Conservation (phyloP, 2,888 invertebrate genomes). For the Galerucella nymphaeae region DNA sequence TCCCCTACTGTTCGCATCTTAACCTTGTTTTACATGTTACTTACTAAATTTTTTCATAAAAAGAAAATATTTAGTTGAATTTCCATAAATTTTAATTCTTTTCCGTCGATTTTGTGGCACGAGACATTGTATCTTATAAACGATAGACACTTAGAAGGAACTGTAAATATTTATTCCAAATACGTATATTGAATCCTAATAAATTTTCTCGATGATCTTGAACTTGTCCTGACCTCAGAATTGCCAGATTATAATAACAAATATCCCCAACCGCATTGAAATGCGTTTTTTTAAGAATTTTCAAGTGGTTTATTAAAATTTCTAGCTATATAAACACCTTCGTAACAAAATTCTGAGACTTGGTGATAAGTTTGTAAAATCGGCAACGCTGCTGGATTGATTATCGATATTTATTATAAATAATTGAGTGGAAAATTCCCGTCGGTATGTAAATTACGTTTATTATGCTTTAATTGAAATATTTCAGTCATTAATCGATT, state of each 20-base stretch:
- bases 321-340: no score
- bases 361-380: background rate
- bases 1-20: no score
- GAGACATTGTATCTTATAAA: background rate
- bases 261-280: no score
- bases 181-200: slow-evolving; percentile 32
- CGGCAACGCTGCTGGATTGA: background rate
- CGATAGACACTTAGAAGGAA: background rate
- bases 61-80: no score
- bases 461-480: background rate
- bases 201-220: slow-evolving; percentile 42
- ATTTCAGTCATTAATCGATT: background rate
- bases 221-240: slow-evolving; percentile 40
- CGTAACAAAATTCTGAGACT: background rate
- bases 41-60: no score
- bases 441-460: background rate
- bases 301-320: no score
- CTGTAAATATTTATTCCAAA: slow-evolving; percentile 40
- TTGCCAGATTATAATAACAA: background rate
- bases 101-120: background rate
- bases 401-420: slow-evolving; percentile 27
- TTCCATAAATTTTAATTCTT: no score
- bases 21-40: no score
- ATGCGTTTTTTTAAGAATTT: no score
- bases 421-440: background rate